phyloP scores from a whole-genome alignment of 2,113 vertebrate genomes.

The Equus przewalskii region DNA sequence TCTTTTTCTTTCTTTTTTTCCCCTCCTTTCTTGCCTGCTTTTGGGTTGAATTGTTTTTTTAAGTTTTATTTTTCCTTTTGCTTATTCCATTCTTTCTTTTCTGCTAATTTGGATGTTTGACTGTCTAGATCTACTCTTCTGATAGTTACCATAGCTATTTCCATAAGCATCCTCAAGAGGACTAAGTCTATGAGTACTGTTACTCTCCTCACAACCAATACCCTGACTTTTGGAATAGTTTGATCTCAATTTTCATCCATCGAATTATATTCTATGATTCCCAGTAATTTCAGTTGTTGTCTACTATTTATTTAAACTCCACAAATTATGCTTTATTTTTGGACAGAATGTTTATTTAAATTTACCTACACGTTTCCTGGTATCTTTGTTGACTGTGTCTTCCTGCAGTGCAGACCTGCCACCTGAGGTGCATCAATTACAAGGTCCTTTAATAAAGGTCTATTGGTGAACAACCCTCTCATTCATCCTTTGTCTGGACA shows the following conservation, averaged over 20 bases:
- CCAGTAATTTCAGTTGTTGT: background rate
- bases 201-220: background rate
- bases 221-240: background rate
- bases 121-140: background rate
- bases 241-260: background rate
- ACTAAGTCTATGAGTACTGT: background rate
- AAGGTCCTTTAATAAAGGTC: background rate
- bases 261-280: background rate
- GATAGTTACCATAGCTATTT: background rate
- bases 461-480: background rate
- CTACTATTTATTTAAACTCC: background rate
- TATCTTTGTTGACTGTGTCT: background rate
- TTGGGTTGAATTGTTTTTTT: background rate
- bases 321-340: background rate
- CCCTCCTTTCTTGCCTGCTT: background rate
- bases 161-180: background rate
- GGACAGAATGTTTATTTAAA: background rate
- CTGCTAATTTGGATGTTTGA: background rate
- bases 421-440: background rate
- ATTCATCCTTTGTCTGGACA: background rate
- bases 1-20: background rate
- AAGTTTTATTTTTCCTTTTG: background rate
- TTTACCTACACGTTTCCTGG: background rate
- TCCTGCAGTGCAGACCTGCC: background rate
- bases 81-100: background rate